These are phyloP conservation scores for Saccopteryx leptura DNA, from an alignment of 2,113 vertebrate species.

Conservation along the genomic window DNA sequence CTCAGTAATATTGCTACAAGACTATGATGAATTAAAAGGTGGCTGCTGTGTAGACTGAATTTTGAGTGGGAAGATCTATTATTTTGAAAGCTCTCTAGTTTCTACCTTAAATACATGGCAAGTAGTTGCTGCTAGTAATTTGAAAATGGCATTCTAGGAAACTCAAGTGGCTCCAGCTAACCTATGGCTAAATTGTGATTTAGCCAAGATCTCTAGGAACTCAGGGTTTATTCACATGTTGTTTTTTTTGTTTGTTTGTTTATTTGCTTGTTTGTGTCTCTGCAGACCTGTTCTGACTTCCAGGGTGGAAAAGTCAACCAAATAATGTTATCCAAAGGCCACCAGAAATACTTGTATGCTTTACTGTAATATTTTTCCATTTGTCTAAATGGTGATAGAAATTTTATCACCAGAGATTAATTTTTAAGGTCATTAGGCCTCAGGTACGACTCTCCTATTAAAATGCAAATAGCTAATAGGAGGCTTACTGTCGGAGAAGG, in stretches of 20 bases:
- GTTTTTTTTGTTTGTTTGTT: no score
- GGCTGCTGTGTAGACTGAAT: not conserved
- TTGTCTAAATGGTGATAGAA: not conserved
- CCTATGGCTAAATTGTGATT: not conserved
- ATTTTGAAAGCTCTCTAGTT: conserved; percentile 20
- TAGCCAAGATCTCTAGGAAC: conserved; percentile 50
- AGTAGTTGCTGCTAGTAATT: not conserved
- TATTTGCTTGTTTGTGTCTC: not conserved
- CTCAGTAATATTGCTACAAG: conserved; percentile 49
- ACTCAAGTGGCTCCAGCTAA: not conserved
- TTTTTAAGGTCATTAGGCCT: conserved; percentile 41
- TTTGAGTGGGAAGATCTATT: conserved; percentile 31
- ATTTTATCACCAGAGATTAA: conserved; percentile 54
- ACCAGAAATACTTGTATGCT: not conserved
- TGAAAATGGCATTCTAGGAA: conserved; percentile 28
- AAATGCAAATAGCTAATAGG: not conserved
- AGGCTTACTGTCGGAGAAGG: not conserved
- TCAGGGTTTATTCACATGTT: not conserved
- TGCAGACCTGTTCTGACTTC: not conserved
- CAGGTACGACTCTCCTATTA: not conserved
- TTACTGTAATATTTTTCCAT: conserved; percentile 17
- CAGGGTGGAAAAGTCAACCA: not conserved
- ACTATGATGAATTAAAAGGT: conserved; percentile 40
- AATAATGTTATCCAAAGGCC: not conserved
- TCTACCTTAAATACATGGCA: not conserved